phyloP scores from a whole-genome alignment of 2,888 invertebrate genomes.

The Dione juno region DNA sequence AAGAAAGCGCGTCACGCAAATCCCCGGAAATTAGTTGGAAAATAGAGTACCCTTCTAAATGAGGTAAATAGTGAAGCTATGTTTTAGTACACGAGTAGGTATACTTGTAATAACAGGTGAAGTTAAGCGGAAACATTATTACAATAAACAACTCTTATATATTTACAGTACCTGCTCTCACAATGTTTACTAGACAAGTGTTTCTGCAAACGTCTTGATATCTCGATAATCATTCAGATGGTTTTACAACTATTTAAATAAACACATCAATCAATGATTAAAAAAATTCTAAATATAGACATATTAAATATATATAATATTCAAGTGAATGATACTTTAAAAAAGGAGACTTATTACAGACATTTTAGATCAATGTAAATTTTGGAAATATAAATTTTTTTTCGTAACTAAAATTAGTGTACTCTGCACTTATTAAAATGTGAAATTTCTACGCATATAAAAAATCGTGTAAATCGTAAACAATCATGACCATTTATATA shows the following conservation, averaged over 20 bases:
- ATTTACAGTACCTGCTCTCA: slow-evolving; percentile 37
- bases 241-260: slow-evolving; percentile 15
- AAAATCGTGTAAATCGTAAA: no score
- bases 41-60: no score
- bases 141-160: slow-evolving; percentile 38
- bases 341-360: no score
- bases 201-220: slow-evolving; percentile 32
- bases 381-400: no score
- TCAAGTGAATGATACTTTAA: no score
- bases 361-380: no score
- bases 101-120: slow-evolving; percentile 32
- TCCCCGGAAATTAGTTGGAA: no score
- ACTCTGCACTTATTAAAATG: not conserved
- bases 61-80: no score
- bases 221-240: slow-evolving; percentile 17
- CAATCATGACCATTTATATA: no score
- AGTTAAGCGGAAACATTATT: slow-evolving; percentile 38
- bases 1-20: not conserved
- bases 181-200: slow-evolving; percentile 37
- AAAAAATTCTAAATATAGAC: not conserved
- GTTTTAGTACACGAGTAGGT: not conserved
- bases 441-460: no score
- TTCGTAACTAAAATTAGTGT: no score
- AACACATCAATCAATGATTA: not conserved
- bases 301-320: no score